Conservation (phyloP, 2,888 invertebrate species). For the Dastarcus helophoroides region DNA sequence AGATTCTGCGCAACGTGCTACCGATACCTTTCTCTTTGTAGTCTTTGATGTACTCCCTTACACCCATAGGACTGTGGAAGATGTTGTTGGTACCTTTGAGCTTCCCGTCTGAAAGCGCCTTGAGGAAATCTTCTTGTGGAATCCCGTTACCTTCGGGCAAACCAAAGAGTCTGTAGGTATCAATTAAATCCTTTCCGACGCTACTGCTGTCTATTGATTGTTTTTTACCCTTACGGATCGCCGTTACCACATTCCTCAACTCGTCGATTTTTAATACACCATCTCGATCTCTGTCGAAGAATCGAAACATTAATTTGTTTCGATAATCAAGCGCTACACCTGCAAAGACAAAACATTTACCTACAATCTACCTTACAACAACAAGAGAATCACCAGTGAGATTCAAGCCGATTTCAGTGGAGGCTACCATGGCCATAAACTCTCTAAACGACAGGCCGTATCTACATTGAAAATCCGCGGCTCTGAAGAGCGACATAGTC, state of each 20-base stretch:
- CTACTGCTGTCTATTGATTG: constrained; percentile 42
- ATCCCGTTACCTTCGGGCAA: constrained; percentile 30
- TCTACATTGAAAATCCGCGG: constrained; percentile 43
- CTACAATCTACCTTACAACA: constrained; percentile 37
- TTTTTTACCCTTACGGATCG: constrained; percentile 43
- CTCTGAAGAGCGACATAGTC: constrained; percentile 40
- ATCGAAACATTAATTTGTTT: constrained; percentile 37
- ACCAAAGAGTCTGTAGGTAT: constrained; percentile 26
- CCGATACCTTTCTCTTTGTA: constrained; percentile 9
- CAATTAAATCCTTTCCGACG: constrained; percentile 43
- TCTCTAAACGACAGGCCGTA: constrained; percentile 46
- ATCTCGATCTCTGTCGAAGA: constrained; percentile 45
- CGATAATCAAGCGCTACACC: constrained; percentile 3
- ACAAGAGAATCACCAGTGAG: constrained; percentile 55
- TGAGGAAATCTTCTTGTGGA: constrained; percentile 41
- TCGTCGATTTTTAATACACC: constrained; percentile 44
- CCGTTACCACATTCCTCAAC: constrained; percentile 46
- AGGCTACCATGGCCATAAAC: constrained; percentile 49
- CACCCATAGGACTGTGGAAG: constrained; percentile 45
- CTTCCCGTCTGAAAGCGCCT: constrained; percentile 50
- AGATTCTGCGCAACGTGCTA: too few relatives aligned
- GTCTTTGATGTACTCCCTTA: constrained; percentile 25
- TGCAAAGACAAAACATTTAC: constrained; percentile 12
- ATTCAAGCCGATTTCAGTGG: constrained; percentile 51
- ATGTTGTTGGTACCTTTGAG: constrained; percentile 56